Percentiles rank a stretch among this genome's conserved stretches.
These are phyloP conservation scores for Gasterosteus aculeatus DNA, from an alignment of 2,113 vertebrate genomes.

Conservation along the genomic window DNA sequence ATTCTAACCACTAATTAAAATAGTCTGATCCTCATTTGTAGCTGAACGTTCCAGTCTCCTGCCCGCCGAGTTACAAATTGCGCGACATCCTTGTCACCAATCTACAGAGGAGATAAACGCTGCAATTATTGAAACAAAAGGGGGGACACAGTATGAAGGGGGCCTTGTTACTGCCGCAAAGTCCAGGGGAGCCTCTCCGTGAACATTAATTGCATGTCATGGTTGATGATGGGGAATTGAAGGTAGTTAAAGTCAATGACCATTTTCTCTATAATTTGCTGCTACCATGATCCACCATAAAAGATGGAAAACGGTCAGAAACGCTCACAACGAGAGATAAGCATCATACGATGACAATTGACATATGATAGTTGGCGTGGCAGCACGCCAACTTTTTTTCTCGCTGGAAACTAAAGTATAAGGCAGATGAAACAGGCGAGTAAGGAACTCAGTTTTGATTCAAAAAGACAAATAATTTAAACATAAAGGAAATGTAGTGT, in stretches of 20 bases:
- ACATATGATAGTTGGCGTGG: constrained; percentile 71
- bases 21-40: constrained; percentile 34
- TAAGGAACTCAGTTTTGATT: constrained; percentile 78
- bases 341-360: constrained; percentile 81
- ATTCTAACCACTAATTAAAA: constrained; percentile 37
- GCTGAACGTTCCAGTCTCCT: constrained; percentile 33
- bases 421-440: constrained; percentile 74
- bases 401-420: constrained; percentile 71
- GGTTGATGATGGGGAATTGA: constrained; percentile 73
- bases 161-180: constrained; percentile 45
- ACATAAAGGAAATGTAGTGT: constrained; percentile 82
- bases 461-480: constrained; percentile 83
- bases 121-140: constrained; percentile 35
- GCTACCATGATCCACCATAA: constrained; percentile 75
- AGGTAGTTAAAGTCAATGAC: constrained; percentile 78
- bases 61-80: constrained; percentile 32
- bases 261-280: constrained; percentile 81
- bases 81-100: constrained; percentile 33
- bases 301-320: constrained; percentile 12
- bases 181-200: constrained; percentile 63
- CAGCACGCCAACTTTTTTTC: constrained; percentile 72
- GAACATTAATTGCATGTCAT: constrained; percentile 76
- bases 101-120: constrained; percentile 5
- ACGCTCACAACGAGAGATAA: constrained; percentile 65
- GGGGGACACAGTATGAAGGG: constrained; percentile 2